A percentile compares a stretch with the other conserved stretches of the same genome.
Evolutionary conservation across 2,888 invertebrate genomes (phyloP).

Genomic region (Melinaea menophilus): DNA sequence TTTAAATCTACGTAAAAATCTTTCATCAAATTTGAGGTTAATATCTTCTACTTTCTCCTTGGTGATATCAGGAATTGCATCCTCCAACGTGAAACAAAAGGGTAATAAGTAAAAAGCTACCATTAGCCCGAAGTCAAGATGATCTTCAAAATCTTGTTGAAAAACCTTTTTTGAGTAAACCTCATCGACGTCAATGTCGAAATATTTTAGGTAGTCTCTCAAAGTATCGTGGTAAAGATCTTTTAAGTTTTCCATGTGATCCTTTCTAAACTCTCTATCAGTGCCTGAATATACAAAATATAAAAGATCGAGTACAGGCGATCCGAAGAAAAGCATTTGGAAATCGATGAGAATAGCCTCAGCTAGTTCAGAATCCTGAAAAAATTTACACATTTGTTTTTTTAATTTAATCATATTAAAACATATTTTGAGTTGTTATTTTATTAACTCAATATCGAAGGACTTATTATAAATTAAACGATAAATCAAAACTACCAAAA

Average conservation of each 20-base stretch:
- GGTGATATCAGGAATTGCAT: neutral
- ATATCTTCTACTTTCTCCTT: neutral
- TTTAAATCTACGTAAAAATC: neutral
- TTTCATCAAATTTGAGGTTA: neutral
- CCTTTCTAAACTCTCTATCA: neutral
- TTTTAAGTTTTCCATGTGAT: slow-evolving; percentile 1
- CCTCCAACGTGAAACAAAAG: slow-evolving; percentile 1
- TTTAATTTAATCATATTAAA: too few relatives aligned
- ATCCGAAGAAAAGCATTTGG: slow-evolving; percentile 6
- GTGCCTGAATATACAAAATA: neutral
- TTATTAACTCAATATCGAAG: too few relatives aligned
- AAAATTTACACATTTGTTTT: neutral
- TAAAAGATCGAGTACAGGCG: slow-evolving; percentile 4
- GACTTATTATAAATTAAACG: too few relatives aligned
- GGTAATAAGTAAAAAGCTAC: slow-evolving; percentile 1
- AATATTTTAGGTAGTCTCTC: slow-evolving; percentile 1
- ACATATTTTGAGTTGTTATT: neutral
- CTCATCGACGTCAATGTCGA: neutral
- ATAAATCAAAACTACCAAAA: too few relatives aligned
- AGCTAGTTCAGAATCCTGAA: neutral
- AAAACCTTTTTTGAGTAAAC: slow-evolving; percentile 3
- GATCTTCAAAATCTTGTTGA: slow-evolving; percentile 3
- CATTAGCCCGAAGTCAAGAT: neutral
- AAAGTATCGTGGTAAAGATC: slow-evolving; percentile 4
- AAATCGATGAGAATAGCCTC: slow-evolving; percentile 8